These are phyloP conservation scores for Drosophila varians DNA, from an alignment of 1,140 invertebrate species.

Conservation along the genomic window DNA sequence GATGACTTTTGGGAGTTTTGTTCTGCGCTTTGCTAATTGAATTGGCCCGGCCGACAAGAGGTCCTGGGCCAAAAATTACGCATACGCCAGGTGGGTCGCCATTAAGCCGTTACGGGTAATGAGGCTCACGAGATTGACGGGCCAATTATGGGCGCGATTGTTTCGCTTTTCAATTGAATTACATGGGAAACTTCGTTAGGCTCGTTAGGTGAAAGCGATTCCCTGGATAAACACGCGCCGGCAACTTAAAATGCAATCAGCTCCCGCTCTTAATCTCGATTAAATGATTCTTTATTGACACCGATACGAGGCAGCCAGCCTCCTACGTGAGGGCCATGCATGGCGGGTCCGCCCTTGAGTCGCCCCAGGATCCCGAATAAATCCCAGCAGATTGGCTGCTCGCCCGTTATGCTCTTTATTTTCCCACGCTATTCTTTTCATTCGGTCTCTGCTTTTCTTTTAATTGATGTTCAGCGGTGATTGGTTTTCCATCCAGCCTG, in stretches of 20 bases:
- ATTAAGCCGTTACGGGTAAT: constrained; percentile 63
- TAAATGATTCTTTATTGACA: constrained; percentile 41
- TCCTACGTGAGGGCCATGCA: neutral
- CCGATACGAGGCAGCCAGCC: neutral
- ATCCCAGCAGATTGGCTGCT: constrained; percentile 32
- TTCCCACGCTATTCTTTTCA: constrained; percentile 6
- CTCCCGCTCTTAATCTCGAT: constrained; percentile 29
- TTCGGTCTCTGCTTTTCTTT: constrained; percentile 23
- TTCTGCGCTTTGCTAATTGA: constrained; percentile 48
- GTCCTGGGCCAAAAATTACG: constrained; percentile 41
- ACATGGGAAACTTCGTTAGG: constrained; percentile 69
- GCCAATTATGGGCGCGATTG: constrained; percentile 51
- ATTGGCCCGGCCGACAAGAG: constrained; percentile 22
- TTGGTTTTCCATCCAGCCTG: constrained; percentile 59
- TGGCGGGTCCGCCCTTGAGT: neutral
- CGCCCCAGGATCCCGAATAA: constrained; percentile 1
- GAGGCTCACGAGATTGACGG: constrained; percentile 50
- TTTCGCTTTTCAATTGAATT: constrained; percentile 69
- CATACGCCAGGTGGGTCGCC: constrained; percentile 33
- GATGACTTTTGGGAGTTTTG: constrained; percentile 28
- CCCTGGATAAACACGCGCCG: constrained; percentile 52
- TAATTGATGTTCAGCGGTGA: constrained; percentile 55
- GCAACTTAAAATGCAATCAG: constrained; percentile 75
- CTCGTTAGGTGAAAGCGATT: constrained; percentile 46
- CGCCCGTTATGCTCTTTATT: constrained; percentile 28